Evolutionary conservation across 2,888 invertebrate genomes (phyloP).

Genomic region (Hemicrepidius hirtus): DNA sequence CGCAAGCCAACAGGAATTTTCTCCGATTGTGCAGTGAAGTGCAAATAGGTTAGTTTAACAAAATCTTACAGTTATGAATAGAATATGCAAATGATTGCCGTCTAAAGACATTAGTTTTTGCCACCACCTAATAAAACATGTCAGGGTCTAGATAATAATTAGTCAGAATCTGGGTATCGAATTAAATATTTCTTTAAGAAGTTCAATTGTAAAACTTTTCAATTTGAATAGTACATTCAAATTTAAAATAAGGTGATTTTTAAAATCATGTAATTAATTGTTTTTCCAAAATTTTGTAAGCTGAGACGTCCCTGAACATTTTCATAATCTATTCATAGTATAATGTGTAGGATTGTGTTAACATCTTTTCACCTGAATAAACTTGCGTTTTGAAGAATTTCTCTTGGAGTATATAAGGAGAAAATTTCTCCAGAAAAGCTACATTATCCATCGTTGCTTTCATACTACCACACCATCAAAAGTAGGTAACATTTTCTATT

Average conservation of each 20-base stretch:
- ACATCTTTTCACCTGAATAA: conserved; percentile 28
- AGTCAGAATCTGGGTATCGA: no score
- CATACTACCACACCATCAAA: conserved; percentile 21
- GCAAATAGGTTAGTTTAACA: conserved; percentile 6
- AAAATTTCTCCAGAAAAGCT: not conserved
- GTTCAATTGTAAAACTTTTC: no score
- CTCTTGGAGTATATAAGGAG: conserved; percentile 15
- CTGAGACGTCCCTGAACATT: no score
- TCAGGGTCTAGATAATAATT: no score
- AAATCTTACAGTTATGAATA: conserved; percentile 6
- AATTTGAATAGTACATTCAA: no score
- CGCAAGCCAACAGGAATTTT: not conserved
- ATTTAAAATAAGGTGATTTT: no score
- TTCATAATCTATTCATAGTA: conserved; percentile 41
- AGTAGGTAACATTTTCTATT: not conserved
- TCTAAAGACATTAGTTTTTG: not conserved
- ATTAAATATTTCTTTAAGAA: no score
- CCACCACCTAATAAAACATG: not conserved
- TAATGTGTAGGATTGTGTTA: conserved; percentile 15
- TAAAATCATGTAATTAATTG: no score
- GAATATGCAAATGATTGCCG: not conserved
- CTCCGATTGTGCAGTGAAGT: not conserved
- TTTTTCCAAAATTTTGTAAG: not conserved
- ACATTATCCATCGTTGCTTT: conserved; percentile 1
- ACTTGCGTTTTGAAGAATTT: conserved; percentile 21